phyloP scores from a whole-genome alignment of 2,113 vertebrate genomes.

The Anseranas semipalmata region DNA sequence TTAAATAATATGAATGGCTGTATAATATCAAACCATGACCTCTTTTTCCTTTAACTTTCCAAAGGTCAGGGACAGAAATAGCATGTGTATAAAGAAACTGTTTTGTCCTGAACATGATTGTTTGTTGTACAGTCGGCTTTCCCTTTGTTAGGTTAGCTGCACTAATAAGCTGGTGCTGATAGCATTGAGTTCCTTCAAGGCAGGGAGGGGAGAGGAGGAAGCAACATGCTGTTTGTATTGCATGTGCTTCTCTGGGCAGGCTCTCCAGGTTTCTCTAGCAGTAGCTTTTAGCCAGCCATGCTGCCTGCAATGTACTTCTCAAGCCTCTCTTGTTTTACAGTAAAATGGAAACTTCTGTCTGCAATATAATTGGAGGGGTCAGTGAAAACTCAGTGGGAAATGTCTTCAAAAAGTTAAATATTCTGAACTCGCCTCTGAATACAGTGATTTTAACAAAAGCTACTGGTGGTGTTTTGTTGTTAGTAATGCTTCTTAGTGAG shows the following conservation, averaged over 20 bases:
- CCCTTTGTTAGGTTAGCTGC: neutral
- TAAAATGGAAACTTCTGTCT: neutral
- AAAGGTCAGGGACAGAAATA: conserved; percentile 39
- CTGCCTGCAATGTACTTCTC: neutral
- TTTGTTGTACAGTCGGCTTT: neutral
- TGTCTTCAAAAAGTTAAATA: neutral
- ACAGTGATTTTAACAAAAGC: neutral
- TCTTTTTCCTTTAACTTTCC: conserved; percentile 15
- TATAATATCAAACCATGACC: neutral
- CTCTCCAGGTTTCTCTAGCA: neutral
- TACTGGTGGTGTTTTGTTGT: neutral
- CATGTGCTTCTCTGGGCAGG: neutral
- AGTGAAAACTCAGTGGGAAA: neutral
- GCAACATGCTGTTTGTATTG: neutral
- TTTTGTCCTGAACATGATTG: neutral
- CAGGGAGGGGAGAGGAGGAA: neutral
- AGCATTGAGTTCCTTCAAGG: neutral
- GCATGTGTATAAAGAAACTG: neutral
- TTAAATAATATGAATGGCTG: neutral
- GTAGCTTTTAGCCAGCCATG: neutral
- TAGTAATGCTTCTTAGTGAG: neutral
- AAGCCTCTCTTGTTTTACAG: conserved; percentile 33
- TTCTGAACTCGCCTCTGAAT: neutral
- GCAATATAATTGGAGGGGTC: neutral
- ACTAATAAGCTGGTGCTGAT: conserved; percentile 2